Evolutionary conservation across 2,113 vertebrate species (phyloP), one percentile per base, ranked within the genome.

Genomic region (Trematomus loennbergii): DNA sequence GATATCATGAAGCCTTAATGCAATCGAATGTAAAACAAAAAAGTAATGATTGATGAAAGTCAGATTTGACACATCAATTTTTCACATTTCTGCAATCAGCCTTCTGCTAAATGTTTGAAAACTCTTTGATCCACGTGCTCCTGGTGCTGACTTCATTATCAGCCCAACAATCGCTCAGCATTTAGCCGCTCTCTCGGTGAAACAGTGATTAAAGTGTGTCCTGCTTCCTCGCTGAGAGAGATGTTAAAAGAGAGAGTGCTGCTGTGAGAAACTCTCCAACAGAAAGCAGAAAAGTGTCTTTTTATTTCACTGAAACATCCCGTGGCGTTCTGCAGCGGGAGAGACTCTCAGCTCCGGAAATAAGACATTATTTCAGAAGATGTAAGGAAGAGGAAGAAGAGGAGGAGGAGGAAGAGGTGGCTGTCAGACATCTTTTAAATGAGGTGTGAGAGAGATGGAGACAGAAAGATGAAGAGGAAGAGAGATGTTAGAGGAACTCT

Each of bases 271-370:
- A 69, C 54, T 48, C 45, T 43, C 46, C 4, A 2, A 22, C 29
- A 43, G n/a, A 61, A 59, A 59, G 12, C 72, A 79, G 50, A 36
- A 22, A 36, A 36, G 33, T 36, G 33, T 36, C 5, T 36, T 82
- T 36, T 11, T 22, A 25, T 76, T 85, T 53, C 66, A 62, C 4
- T 6, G 54, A 72, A 83, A 76, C 57, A 82, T 75, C 74, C 70
- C 9, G 18, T 57, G 58, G 72, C 18, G 16, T 68, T 57, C 52
- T 17, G 49, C 17, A 82, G 52, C 6, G 0, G 5, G 5, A 78
- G 17, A 16, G 4, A 71, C 69, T 76, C 33, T 12, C 12, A 36
- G 33, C 33, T 36, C 33, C 33, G 25, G 55, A 86, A 84, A 84
- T 65, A 62, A 77, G 36, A 82, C 55, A 1, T 29, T 5, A 16